Conservation (phyloP, 1,140 invertebrate genomes). For the Drosophila mayri region DNA sequence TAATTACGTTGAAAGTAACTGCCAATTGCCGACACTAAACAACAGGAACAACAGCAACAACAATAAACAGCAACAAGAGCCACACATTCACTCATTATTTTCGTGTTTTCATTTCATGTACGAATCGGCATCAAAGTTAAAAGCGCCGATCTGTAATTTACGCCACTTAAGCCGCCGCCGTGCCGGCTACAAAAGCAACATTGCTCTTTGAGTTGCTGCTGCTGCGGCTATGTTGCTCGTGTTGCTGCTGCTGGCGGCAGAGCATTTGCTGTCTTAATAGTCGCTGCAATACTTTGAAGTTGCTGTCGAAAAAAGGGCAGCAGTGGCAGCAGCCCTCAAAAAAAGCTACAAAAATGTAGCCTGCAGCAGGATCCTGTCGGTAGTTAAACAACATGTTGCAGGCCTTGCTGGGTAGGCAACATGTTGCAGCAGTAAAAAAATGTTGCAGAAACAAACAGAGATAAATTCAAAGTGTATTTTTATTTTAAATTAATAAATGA, state of each 20-base stretch:
- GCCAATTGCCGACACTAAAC: slow-evolving; percentile 54
- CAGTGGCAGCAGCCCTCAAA: slow-evolving; percentile 33
- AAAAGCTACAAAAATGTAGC: slow-evolving; percentile 1
- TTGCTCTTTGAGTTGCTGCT: slow-evolving; percentile 43
- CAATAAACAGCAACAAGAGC: slow-evolving; percentile 42
- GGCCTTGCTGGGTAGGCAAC: slow-evolving; percentile 8
- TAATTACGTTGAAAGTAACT: slow-evolving; percentile 58
- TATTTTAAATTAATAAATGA: not conserved
- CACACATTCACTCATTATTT: slow-evolving; percentile 78
- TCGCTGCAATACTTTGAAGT: slow-evolving; percentile 53
- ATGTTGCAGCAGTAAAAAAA: not conserved
- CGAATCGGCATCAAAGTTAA: slow-evolving; percentile 84
- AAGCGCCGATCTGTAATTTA: slow-evolving; percentile 85
- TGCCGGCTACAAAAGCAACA: slow-evolving; percentile 71
- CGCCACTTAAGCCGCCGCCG: slow-evolving; percentile 84
- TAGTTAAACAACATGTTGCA: slow-evolving; percentile 40
- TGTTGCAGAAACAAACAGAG: not conserved
- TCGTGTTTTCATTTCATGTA: slow-evolving; percentile 85
- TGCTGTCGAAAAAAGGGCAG: slow-evolving; percentile 60
- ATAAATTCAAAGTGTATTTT: not conserved
- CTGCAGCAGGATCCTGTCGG: slow-evolving; percentile 39
- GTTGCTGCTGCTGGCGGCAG: slow-evolving; percentile 55
- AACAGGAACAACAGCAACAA: slow-evolving; percentile 46
- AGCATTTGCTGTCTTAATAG: slow-evolving; percentile 62
- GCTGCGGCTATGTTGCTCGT: slow-evolving; percentile 31